phyloP scores from a whole-genome alignment of 2,113 vertebrate genomes.

The Montifringilla adamsi region DNA sequence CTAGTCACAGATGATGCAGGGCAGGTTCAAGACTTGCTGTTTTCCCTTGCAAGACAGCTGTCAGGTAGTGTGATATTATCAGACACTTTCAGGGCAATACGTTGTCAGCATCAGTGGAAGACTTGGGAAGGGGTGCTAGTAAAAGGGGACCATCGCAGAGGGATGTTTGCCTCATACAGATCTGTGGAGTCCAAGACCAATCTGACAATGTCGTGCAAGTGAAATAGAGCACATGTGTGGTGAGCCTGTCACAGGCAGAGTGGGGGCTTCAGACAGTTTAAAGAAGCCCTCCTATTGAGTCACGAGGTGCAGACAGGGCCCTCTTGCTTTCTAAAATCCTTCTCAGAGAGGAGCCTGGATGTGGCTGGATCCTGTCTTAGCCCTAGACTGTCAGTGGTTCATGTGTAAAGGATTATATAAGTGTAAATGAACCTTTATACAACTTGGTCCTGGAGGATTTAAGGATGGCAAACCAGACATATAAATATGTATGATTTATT shows the following conservation, averaged over 20 bases:
- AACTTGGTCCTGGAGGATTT: not conserved
- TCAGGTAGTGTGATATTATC: not conserved
- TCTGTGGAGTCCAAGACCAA: not conserved
- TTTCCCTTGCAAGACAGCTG: not conserved
- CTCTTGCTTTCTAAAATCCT: not conserved
- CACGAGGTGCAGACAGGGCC: not conserved
- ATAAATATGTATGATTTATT: not conserved
- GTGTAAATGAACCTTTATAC: not conserved
- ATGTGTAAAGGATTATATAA: not conserved
- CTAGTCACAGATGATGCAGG: not conserved
- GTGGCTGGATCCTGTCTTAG: fast-evolving
- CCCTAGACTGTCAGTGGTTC: not conserved
- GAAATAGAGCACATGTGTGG: not conserved
- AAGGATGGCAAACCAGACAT: not conserved
- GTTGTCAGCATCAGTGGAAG: not conserved
- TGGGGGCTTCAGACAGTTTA: not conserved
- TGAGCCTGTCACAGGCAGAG: not conserved
- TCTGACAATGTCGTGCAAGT: not conserved
- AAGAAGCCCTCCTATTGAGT: not conserved
- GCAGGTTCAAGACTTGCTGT: not conserved
- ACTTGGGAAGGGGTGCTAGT: not conserved
- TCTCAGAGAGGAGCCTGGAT: not conserved
- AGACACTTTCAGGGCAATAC: not conserved
- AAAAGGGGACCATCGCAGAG: not conserved
- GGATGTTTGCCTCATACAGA: not conserved